Percentiles rank a stretch among this genome's conserved stretches.
These are phyloP conservation scores for Drosophila watanabei DNA, from an alignment of 1,140 invertebrate species.

Conservation along the genomic window DNA sequence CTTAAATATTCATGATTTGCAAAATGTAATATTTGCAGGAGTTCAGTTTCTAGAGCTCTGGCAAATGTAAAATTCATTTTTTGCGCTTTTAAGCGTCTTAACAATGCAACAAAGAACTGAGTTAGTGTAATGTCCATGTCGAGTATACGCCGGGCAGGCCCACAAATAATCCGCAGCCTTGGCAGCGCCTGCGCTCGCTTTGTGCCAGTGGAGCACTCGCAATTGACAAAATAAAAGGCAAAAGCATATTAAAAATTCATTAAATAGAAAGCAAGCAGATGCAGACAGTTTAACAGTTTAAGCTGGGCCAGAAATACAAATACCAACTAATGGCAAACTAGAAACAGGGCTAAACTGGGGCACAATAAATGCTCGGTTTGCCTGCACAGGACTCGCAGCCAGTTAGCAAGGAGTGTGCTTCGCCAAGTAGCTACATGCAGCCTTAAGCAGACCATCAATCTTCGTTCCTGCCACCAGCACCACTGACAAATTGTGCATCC, in stretches of 20 bases:
- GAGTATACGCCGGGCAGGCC: slow-evolving; percentile 54
- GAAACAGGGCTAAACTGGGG: slow-evolving; percentile 46
- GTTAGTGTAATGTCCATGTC: slow-evolving; percentile 15
- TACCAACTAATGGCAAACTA: slow-evolving; percentile 28
- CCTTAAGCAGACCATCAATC: slow-evolving; percentile 65
- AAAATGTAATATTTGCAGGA: not conserved
- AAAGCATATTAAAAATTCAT: slow-evolving; percentile 78
- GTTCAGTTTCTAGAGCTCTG: not conserved
- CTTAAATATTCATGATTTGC: not conserved
- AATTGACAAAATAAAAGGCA: slow-evolving; percentile 61
- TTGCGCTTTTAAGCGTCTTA: slow-evolving; percentile 56
- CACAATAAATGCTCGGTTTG: slow-evolving; percentile 63
- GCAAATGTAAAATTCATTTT: slow-evolving; percentile 18
- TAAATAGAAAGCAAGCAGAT: slow-evolving; percentile 65
- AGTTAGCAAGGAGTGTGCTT: slow-evolving; percentile 28
- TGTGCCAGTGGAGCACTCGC: slow-evolving; percentile 38
- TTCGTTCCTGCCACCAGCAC: slow-evolving; percentile 67
- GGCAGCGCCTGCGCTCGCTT: slow-evolving; percentile 37
- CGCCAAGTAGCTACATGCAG: slow-evolving; percentile 62
- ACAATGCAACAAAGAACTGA: slow-evolving; percentile 12
- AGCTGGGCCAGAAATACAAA: slow-evolving; percentile 22
- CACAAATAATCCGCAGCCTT: slow-evolving; percentile 46
- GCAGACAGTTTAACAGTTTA: slow-evolving; percentile 37
- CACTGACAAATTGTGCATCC: slow-evolving; percentile 37
- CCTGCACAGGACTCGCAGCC: slow-evolving; percentile 26